Conservation (phyloP, 2,797 vertebrate genomes). For the Chrysolophus pictus region DNA sequence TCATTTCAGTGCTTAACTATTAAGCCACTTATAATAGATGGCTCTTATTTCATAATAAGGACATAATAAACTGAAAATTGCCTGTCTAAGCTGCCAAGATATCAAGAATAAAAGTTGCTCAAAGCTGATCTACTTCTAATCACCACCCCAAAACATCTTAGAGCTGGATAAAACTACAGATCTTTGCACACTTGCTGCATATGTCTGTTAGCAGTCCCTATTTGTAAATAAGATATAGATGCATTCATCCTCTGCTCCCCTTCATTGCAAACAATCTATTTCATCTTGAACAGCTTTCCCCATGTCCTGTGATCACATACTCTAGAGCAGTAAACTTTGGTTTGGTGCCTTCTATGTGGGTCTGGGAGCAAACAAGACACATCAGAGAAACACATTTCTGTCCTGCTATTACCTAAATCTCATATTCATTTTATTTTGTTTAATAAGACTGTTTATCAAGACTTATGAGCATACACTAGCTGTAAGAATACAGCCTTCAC, state of each 20-base stretch:
- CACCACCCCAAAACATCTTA: not conserved
- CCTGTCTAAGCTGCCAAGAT: not conserved
- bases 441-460: not conserved
- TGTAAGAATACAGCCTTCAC: not conserved
- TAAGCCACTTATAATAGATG: not conserved
- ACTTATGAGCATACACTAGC: not conserved
- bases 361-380: not conserved
- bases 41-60: not conserved
- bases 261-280: not conserved
- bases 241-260: not conserved
- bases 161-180: not conserved
- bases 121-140: not conserved
- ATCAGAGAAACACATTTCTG: accelerated
- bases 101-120: not conserved
- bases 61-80: not conserved
- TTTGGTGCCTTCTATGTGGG: not conserved
- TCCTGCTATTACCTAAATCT: not conserved
- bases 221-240: not conserved
- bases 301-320: not conserved
- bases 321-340: accelerated
- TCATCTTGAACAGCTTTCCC: not conserved
- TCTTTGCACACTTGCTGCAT: not conserved
- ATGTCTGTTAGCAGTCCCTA: not conserved
- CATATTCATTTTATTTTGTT: not conserved
- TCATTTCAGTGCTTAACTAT: not conserved